Base-by-base conservation (phyloP, 1,140 invertebrate species). In the Drosophila albomicans region DNA sequence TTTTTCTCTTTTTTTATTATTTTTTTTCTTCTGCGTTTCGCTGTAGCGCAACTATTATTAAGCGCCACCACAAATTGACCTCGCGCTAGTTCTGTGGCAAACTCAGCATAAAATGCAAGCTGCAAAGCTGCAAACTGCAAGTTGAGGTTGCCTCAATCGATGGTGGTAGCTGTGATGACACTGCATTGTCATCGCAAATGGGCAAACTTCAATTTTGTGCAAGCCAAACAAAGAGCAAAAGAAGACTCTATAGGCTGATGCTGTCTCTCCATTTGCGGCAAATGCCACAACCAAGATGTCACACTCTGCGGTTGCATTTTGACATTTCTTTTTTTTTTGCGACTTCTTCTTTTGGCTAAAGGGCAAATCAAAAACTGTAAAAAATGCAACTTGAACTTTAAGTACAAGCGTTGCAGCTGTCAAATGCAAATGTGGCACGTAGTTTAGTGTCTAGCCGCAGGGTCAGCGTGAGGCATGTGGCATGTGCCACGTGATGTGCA, bases 21-120 rank as follows among this genome's bases (percentile, higher is more conserved):
- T 48, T 11, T 41, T 25, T 49, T 20, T 69, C 0, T n/a, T 13
- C n/a, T 43, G 41, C 0, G 1, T 30, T 46, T 30, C 48, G 28
- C 51, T 62, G 49, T n/a, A 66, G 41, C 61, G 57, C 41, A 82
- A 65, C 35, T 11, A 43, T 82, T 79, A 76, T 79, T 82, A 78
- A 79, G 68, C 67, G 67, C 73, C 68, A 71, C 63, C 63, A 48
- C 59, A 82, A 82, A 82, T 82, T 82, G 80, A 82, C 80, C 80
- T 82, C 79, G 79, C 62, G 79, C 79, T 59, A 75, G 61, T 75
- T 75, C 43, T 58, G 51, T 52, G 46, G 64, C 48, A 59, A 59
- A n/a, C 45, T 66, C 64, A 74, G 57, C 65, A 75, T 2, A 74
- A 68, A 68, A 16, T 59, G 56, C 66, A 61, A 25, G 20, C 20